A percentile compares a stretch with the other conserved stretches of the same genome.
These are phyloP conservation scores for Protodeltote pygarga DNA, from an alignment of 2,888 invertebrate genomes.

Conservation along the genomic window DNA sequence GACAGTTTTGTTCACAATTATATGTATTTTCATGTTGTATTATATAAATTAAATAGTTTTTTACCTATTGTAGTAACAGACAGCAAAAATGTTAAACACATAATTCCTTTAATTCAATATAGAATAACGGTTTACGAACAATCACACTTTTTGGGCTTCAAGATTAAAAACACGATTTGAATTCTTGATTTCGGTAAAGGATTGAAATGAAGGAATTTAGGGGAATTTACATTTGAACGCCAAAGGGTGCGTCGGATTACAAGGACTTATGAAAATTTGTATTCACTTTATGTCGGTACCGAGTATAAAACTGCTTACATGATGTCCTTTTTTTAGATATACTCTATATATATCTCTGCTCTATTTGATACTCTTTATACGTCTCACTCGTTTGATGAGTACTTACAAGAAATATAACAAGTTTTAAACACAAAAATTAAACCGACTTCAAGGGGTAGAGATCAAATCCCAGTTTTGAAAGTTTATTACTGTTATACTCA, in stretches of 20 bases:
- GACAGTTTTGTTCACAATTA: no score
- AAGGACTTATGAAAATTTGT: conserved; percentile 65
- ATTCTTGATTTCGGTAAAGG: conserved; percentile 64
- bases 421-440: no score
- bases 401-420: no score
- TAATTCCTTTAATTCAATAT: background rate
- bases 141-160: conserved; percentile 9
- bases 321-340: conserved; percentile 26
- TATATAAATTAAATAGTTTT: no score
- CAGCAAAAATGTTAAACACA: background rate
- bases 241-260: conserved; percentile 56
- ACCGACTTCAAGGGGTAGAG: no score
- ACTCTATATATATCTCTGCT: no score
- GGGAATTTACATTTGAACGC: conserved; percentile 64
- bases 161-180: conserved; percentile 49
- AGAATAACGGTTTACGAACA: conserved; percentile 11
- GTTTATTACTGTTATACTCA: no score
- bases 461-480: no score
- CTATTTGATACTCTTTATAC: no score
- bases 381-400: no score
- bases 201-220: conserved; percentile 62
- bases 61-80: background rate
- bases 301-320: conserved; percentile 44
- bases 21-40: no score
- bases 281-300: conserved; percentile 45